Conservation (phyloP, 2,113 vertebrate species). For the Archilochus colubris region DNA sequence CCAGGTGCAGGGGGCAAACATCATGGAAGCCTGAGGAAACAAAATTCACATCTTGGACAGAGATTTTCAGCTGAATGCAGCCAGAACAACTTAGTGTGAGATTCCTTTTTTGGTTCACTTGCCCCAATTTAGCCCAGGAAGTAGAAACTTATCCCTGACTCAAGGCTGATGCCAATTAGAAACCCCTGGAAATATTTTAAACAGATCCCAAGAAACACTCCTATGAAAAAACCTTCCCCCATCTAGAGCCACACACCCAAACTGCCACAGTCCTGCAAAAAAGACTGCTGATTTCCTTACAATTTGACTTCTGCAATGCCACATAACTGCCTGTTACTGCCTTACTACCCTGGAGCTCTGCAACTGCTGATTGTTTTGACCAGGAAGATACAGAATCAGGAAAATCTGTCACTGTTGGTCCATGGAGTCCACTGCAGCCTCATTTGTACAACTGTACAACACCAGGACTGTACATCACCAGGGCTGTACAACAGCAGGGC, state of each 20-base stretch:
- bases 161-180: background rate
- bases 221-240: background rate
- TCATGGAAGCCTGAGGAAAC: slow-evolving; percentile 33
- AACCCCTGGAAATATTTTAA: background rate
- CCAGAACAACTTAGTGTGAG: fast-evolving
- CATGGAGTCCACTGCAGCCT: background rate
- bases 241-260: background rate
- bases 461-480: too few species aligned
- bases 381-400: background rate
- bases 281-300: background rate
- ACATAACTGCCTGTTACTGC: background rate
- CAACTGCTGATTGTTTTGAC: background rate
- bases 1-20: background rate
- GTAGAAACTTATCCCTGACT: background rate
- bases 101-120: background rate
- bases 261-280: background rate
- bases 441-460: too few species aligned
- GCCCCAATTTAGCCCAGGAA: background rate
- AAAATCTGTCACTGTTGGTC: background rate
- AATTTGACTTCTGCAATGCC: background rate
- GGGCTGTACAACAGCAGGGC: too few species aligned
- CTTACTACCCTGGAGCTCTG: background rate
- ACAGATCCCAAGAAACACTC: background rate
- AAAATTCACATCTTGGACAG: background rate
- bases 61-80: background rate